Percentiles rank a stretch among this genome's conserved stretches.
Evolutionary conservation across 2,888 invertebrate genomes (phyloP).

Genomic region (Melanotus villosus): DNA sequence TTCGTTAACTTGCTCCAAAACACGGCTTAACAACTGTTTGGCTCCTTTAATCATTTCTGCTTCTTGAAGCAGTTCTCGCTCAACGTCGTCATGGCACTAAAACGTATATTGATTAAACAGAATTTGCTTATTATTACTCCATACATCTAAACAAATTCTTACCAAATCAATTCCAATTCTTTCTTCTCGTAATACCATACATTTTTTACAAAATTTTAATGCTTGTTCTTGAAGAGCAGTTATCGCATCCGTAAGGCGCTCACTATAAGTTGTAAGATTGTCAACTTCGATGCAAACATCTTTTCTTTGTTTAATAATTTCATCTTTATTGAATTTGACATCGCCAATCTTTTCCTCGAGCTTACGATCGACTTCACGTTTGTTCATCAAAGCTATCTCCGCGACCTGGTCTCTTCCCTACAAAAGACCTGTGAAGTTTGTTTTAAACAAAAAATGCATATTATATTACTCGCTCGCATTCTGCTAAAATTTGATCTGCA

Average conservation of each 20-base stretch:
- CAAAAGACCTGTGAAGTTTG: no score
- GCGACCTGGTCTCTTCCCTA: conserved; percentile 80
- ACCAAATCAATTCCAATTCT: conserved; percentile 86
- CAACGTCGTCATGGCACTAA: conserved; percentile 80
- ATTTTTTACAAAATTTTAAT: conserved; percentile 79
- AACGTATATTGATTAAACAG: background rate
- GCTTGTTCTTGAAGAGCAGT: conserved; percentile 78
- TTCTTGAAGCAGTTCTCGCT: conserved; percentile 84
- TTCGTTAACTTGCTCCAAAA: conserved; percentile 84
- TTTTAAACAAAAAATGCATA: no score
- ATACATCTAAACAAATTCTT: conserved; percentile 21
- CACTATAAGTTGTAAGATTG: conserved; percentile 81
- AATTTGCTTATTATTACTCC: no score
- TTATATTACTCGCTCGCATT: conserved; percentile 69
- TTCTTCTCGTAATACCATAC: conserved; percentile 83
- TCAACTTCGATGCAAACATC: conserved; percentile 85
- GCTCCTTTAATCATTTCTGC: conserved; percentile 80
- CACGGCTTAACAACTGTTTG: conserved; percentile 76
- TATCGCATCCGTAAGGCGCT: conserved; percentile 82
- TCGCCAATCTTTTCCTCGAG: conserved; percentile 87
- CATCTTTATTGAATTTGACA: conserved; percentile 84
- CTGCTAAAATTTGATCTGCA: conserved; percentile 82
- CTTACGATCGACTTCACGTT: conserved; percentile 82
- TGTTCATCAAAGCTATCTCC: conserved; percentile 81
- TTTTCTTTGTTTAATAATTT: conserved; percentile 82